These are phyloP conservation scores for Mamestra configurata DNA, from an alignment of 1,140 invertebrate species.

Conservation along the genomic window DNA sequence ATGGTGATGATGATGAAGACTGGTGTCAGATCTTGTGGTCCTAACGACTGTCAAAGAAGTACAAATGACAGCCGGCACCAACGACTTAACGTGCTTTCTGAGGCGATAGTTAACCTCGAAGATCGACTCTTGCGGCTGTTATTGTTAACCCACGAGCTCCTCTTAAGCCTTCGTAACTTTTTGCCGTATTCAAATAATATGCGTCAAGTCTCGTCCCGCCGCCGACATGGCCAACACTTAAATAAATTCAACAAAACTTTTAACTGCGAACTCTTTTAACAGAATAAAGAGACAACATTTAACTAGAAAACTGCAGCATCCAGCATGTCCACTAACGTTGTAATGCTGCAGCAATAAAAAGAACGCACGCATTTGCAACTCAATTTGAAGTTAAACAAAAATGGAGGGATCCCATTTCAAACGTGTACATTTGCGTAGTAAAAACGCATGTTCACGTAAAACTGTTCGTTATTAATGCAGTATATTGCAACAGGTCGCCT, in stretches of 20 bases:
- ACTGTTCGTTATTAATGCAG: constrained; percentile 19
- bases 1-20: too few species aligned
- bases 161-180: too few species aligned
- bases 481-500: constrained; percentile 23
- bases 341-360: background rate
- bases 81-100: too few species aligned
- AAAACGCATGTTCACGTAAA: constrained; percentile 14
- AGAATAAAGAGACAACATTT: background rate
- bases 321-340: background rate
- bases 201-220: too few species aligned
- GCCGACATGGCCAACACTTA: background rate
- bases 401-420: background rate
- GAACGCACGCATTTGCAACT: constrained; percentile 1
- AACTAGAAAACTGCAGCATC: background rate
- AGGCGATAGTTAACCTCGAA: too few species aligned
- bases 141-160: too few species aligned
- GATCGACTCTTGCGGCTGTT: too few species aligned
- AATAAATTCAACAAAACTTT: background rate
- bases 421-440: background rate
- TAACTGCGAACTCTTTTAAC: background rate
- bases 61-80: too few species aligned
- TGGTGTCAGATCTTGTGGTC: too few species aligned
- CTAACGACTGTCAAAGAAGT: too few species aligned
- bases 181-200: too few species aligned
- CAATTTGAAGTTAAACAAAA: constrained; percentile 3